A percentile compares a stretch with the other conserved stretches of the same genome.
Conservation (phyloP, 2,797 vertebrate genomes). For the Euthynnus affinis region DNA sequence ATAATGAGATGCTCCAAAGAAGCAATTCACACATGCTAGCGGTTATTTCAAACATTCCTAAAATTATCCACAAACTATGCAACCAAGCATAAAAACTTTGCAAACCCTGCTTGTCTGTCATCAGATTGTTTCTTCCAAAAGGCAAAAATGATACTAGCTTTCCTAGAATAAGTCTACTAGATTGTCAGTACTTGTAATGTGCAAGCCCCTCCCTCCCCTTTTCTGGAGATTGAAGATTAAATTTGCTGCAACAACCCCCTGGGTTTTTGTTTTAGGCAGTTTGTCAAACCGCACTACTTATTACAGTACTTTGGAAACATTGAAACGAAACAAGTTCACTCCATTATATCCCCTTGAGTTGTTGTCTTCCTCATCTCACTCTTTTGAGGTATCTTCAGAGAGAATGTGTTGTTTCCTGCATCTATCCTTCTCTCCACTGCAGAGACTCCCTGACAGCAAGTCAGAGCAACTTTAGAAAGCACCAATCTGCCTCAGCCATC, state of each 20-base stretch:
- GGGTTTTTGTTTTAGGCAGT: conserved; percentile 66
- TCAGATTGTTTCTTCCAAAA: background rate
- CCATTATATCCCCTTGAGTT: conserved; percentile 69
- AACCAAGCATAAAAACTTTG: conserved; percentile 16
- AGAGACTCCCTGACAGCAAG: conserved; percentile 62
- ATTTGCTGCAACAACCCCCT: conserved; percentile 61
- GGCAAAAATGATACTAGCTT: conserved; percentile 13
- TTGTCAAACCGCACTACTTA: conserved; percentile 76
- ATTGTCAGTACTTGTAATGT: conserved; percentile 48
- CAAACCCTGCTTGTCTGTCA: background rate
- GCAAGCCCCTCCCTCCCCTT: conserved; percentile 12
- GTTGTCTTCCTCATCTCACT: conserved; percentile 64
- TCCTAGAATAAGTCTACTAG: conserved; percentile 14
- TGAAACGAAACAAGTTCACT: conserved; percentile 66
- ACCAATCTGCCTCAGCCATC: conserved; percentile 66
- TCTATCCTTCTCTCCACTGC: conserved; percentile 41
- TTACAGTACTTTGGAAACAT: conserved; percentile 70
- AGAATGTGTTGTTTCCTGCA: conserved; percentile 65
- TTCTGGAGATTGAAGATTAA: conserved; percentile 59
- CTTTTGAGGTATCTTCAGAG: conserved; percentile 71
- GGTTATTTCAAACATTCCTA: conserved; percentile 27
- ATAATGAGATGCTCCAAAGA: conserved; percentile 51
- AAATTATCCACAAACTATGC: conserved; percentile 18
- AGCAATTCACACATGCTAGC: conserved; percentile 4
- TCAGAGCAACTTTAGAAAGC: conserved; percentile 64